Percentiles rank a stretch among this genome's conserved stretches.
Conservation (phyloP, 2,797 vertebrate genomes). For the Manis pentadactyla region DNA sequence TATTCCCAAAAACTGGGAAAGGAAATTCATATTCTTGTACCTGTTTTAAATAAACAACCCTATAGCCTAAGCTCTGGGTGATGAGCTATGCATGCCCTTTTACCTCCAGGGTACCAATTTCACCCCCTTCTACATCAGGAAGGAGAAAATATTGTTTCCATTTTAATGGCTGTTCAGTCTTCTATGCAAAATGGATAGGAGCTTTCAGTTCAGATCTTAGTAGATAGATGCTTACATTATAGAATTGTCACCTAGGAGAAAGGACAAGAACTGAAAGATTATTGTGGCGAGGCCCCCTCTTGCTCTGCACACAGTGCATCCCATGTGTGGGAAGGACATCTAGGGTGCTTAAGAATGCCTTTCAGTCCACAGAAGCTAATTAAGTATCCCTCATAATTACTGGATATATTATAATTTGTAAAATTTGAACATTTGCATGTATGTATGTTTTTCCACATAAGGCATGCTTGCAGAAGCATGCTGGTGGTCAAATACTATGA, state of each 20-base stretch:
- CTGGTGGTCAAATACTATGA: not conserved
- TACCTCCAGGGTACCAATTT: slow-evolving; percentile 67
- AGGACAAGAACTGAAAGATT: slow-evolving; percentile 49
- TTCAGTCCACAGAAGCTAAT: slow-evolving; percentile 13
- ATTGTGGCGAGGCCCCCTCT: not conserved
- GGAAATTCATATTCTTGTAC: not conserved
- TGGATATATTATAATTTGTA: slow-evolving; percentile 23
- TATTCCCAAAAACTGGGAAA: not conserved
- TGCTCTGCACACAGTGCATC: not conserved
- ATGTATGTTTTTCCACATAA: not conserved
- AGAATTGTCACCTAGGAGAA: slow-evolving; percentile 59
- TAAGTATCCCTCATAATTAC: not conserved
- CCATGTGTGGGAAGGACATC: not conserved
- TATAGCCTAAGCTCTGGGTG: not conserved
- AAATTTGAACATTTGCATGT: not conserved
- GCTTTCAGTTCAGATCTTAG: slow-evolving; percentile 51
- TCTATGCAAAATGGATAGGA: slow-evolving; percentile 61
- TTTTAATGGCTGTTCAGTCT: slow-evolving; percentile 59
- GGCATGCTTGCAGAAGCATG: not conserved
- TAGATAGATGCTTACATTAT: slow-evolving; percentile 65
- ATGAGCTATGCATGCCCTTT: slow-evolving; percentile 50
- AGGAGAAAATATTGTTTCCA: slow-evolving; percentile 63
- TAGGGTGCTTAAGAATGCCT: not conserved
- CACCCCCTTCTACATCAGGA: slow-evolving; percentile 58
- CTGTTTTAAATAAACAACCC: not conserved